Evolutionary conservation across 1,140 invertebrate species (phyloP).

Genomic region (Proctacanthus coquilletti): DNA sequence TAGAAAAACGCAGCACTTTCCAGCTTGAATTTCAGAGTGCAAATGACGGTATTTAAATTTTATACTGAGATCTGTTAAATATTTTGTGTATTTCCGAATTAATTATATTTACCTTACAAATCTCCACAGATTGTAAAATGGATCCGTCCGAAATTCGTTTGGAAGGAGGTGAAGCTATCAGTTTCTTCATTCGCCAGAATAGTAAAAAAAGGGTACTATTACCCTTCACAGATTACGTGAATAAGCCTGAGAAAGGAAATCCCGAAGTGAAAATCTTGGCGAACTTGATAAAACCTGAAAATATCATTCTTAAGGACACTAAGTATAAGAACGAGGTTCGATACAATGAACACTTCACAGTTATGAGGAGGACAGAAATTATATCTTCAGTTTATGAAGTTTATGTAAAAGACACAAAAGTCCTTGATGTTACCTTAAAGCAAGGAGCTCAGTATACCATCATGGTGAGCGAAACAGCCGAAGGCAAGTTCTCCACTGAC

Average conservation of each 20-base stretch:
- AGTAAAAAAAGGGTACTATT: conserved; percentile 1
- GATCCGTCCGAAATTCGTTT: background rate
- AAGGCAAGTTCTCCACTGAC: conserved; percentile 6
- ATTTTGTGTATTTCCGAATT: background rate
- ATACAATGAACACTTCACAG: conserved; percentile 9
- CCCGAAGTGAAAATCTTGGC: conserved; percentile 16
- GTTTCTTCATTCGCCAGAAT: conserved; percentile 30
- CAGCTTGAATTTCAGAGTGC: conserved; percentile 6
- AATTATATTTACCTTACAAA: background rate
- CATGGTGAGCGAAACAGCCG: conserved; percentile 19
- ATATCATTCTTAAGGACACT: conserved; percentile 10
- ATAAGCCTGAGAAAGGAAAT: conserved; percentile 20
- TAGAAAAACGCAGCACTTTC: background rate
- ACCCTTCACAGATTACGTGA: conserved; percentile 15
- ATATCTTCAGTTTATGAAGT: conserved; percentile 31
- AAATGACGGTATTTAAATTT: background rate
- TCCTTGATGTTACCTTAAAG: conserved; percentile 23
- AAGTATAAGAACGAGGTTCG: conserved; percentile 8
- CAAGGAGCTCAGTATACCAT: conserved; percentile 45
- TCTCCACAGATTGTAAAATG: conserved; percentile 4
- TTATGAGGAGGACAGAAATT: conserved; percentile 23
- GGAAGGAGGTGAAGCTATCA: conserved; percentile 21
- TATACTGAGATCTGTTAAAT: background rate
- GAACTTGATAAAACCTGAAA: conserved; percentile 9
- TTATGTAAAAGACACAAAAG: conserved; percentile 14